Conservation (phyloP, 2,797 vertebrate genomes). For the Poecilia picta region DNA sequence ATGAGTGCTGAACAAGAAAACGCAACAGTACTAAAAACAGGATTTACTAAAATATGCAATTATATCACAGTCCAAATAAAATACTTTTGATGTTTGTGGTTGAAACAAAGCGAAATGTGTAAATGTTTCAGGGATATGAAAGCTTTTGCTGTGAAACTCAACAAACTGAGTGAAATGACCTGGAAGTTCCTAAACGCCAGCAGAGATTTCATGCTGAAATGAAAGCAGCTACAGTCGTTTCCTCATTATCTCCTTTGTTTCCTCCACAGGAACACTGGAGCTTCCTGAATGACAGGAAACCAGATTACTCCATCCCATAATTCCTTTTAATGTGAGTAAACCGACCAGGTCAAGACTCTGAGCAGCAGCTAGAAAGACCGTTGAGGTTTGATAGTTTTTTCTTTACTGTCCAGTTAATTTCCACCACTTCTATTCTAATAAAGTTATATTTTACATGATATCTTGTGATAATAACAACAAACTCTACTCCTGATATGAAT, state of each 20-base stretch:
- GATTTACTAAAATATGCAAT: no score
- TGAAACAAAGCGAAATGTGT: background rate
- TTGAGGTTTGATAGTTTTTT: background rate
- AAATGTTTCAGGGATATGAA: background rate
- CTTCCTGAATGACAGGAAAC: conserved; percentile 5
- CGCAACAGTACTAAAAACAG: no score
- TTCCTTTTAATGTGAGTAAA: background rate
- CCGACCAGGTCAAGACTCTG: background rate
- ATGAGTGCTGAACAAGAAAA: no score
- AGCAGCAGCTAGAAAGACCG: background rate
- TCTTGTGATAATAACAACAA: background rate
- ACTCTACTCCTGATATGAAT: background rate
- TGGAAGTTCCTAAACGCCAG: background rate
- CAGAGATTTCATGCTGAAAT: background rate
- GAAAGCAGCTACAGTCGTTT: background rate
- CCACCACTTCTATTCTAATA: conserved; percentile 1
- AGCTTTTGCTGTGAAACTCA: background rate
- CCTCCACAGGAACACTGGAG: conserved; percentile 7
- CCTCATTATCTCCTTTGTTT: background rate
- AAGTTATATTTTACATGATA: background rate
- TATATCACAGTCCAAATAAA: no score
- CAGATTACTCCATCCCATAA: conserved; percentile 3
- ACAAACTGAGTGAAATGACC: conserved; percentile 1
- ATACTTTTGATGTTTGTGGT: background rate
- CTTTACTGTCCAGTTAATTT: background rate